phyloP scores from a whole-genome alignment of 2,113 vertebrate species.

The Ia io region DNA sequence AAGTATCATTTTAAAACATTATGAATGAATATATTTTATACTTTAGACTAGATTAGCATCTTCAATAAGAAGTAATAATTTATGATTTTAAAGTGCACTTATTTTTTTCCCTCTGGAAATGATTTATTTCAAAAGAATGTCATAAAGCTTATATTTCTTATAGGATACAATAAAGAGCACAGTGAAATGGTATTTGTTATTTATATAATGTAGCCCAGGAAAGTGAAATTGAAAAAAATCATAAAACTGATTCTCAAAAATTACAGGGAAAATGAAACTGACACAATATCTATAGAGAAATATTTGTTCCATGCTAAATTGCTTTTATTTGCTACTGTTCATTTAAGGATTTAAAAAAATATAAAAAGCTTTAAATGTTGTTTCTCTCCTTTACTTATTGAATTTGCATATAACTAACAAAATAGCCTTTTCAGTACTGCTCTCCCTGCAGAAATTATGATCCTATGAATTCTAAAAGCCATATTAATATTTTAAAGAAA shows the following conservation, averaged over 20 bases:
- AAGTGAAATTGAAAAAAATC: conserved; percentile 39
- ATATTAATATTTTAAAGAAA: background rate
- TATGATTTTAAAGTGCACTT: conserved; percentile 32
- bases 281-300: conserved; percentile 16
- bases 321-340: conserved; percentile 20
- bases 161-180: conserved; percentile 31
- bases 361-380: background rate
- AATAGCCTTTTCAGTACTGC: background rate
- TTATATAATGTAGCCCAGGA: conserved; percentile 30
- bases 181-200: conserved; percentile 50
- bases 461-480: background rate
- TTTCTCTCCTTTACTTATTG: background rate
- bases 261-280: conserved; percentile 12
- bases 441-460: background rate
- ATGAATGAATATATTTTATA: conserved; percentile 27
- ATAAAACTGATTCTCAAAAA: conserved; percentile 45
- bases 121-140: background rate
- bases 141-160: conserved; percentile 27
- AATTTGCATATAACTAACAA: background rate
- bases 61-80: conserved; percentile 4
- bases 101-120: conserved; percentile 7
- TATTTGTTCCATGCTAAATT: background rate
- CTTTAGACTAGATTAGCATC: conserved; percentile 11
- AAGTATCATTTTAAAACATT: conserved; percentile 25
- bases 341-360: conserved; percentile 16